These are phyloP conservation scores for Bos javanicus DNA, from an alignment of 2,113 vertebrate species.

Conservation along the genomic window DNA sequence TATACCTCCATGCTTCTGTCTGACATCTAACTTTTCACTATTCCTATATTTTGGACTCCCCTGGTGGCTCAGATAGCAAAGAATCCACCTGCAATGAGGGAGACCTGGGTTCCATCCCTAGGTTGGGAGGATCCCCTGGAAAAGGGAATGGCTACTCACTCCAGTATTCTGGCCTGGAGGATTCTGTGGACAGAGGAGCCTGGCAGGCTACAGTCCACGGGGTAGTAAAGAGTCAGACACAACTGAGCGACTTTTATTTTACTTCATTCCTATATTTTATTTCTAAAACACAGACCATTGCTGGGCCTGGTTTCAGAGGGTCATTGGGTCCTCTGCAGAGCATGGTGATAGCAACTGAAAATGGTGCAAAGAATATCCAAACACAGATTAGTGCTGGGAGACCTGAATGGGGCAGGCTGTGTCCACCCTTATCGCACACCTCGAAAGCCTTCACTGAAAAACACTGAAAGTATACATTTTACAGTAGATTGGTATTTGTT, in stretches of 20 bases:
- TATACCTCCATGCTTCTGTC: background rate
- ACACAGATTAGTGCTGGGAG: background rate
- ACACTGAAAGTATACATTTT: background rate
- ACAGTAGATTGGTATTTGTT: background rate
- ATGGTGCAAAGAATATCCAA: fast-evolving
- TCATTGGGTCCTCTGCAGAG: too few relatives aligned
- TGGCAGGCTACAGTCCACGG: background rate
- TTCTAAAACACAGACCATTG: background rate
- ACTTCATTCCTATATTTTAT: background rate
- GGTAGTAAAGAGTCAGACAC: background rate
- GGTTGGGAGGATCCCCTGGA: background rate
- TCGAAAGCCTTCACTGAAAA: background rate
- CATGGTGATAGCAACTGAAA: background rate
- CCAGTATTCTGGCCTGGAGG: background rate
- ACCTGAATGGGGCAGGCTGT: fast-evolving
- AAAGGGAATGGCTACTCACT: background rate
- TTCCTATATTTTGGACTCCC: background rate
- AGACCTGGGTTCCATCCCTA: background rate
- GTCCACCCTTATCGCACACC: background rate
- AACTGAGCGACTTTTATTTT: background rate
- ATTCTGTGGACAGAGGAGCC: background rate
- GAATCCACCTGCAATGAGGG: background rate
- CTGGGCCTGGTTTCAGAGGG: background rate
- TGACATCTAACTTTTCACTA: background rate
- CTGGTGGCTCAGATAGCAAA: background rate